Evolutionary conservation across 2,888 invertebrate genomes (phyloP), one percentile per base, ranked within the genome.

Genomic region (Harpagoxenus sublaevis): DNA sequence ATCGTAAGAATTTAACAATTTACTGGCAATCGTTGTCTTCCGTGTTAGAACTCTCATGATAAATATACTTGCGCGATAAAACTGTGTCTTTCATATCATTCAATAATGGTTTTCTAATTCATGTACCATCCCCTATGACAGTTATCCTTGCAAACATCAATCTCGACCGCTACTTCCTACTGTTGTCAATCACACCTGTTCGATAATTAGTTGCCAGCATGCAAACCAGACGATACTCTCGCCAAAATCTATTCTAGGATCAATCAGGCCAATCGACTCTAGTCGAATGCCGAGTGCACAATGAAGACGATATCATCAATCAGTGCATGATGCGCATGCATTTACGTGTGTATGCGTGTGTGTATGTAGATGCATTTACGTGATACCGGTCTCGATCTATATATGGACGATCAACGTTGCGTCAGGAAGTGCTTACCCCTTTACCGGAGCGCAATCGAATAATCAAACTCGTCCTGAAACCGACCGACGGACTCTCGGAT

Each of bases 261-360:
- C 53, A 45, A 79, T 23, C 57, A 35, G 57, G 57, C 45, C 55
- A 55, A 78, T 73, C 60, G 60, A 60, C 18, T 79, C 74, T 79
- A 73, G 35, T 78, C 55, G 57, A 70, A 42, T 66, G 79, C 66
- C 75, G 71, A 83, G 70, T 77, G 63, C 87, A 84, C 75, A 78
- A 73, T 88, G 84, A 39, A 73, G 66, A 86, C 73, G 66, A 57
- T 70, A 65, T 83, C 62, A 39, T 57, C 78, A 83, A 81, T 84
- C 81, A 66, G 83, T 90, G 77, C 86, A 65, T 89, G 84, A 75
- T 91, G 88, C 85, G 84, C 91, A 91, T 90, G 90, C 90, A 85
- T 86, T 84, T 57, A 48, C 60, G 9, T 45, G 73, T 74, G 23
- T 75, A 48, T 63, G 53, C 18, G 39, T 45, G 75, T n/a, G 57